Evolutionary conservation across 1,140 invertebrate species (phyloP), one percentile per base, ranked within the genome.

Genomic region (Conus ventricosus): DNA sequence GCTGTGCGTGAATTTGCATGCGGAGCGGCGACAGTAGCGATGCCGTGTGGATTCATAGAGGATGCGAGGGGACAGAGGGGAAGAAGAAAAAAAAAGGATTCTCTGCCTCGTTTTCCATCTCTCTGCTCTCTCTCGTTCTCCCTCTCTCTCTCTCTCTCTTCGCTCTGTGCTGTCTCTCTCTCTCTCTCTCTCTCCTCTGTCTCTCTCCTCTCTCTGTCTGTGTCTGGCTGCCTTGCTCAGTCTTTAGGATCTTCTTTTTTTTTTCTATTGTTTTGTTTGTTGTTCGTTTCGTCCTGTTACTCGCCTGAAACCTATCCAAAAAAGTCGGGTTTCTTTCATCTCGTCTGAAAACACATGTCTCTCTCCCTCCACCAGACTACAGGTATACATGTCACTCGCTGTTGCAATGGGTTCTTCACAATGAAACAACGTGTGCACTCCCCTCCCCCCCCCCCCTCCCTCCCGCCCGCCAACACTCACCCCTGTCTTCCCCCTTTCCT

Each of bases 141-240:
- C 20, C 67, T 71, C 67, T 71, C 67, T 71, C 67, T 71, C 67
- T 71, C 67, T 71, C 67, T 71, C 67, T 71, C 67, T 71, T 71
- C 67, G 4, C 67, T 71, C 67, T 71, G 4, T 71, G n/a, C 67
- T 71, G 4, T 71, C 67, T 71, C 13, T 71, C 23, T 25, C 15
- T 85, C 84, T 13, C 15, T 63, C 25, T 13, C 54, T 85, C 15
- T 54, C 84, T 15, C 17, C 27, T 39, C 25, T 20, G 6, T 54
- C 25, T 55, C 4, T 60, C 53, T 60, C n/a, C 55, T 13, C 67
- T 71, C 67, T 20, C 67, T 71, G 8, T 20, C 67, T n/a, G n/a
- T 71, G 5, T 71, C 7, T 27, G 53, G 6, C 15, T 55, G 6
- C 57, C 5, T 60, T 27, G 11, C 39, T 23, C 39, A 2, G 23